Evolutionary conservation across 2,797 vertebrate species (phyloP).

Genomic region (Babyrousa celebensis): DNA sequence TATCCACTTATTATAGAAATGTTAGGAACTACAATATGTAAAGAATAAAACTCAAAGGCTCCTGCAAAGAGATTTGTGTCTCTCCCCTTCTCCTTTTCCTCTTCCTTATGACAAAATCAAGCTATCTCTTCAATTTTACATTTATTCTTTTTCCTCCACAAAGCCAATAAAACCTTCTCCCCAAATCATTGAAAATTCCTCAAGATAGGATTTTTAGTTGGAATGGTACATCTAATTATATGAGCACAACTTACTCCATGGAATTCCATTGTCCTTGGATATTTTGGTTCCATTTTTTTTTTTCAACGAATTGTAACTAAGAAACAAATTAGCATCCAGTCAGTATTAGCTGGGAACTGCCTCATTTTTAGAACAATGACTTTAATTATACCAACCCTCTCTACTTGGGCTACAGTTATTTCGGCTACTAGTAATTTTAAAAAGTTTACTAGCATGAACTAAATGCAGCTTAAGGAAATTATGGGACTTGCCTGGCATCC

Average conservation of each 20-base stretch:
- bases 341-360: not conserved
- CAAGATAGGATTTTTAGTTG: slow-evolving; percentile 53
- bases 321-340: slow-evolving; percentile 42
- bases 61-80: not conserved
- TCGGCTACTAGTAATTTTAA: not conserved
- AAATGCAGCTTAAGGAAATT: slow-evolving; percentile 27
- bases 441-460: slow-evolving; percentile 14
- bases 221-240: slow-evolving; percentile 43
- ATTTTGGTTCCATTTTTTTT: slow-evolving; percentile 22
- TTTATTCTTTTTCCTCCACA: not conserved
- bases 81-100: not conserved
- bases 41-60: slow-evolving; percentile 33
- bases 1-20: slow-evolving; percentile 18
- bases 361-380: not conserved
- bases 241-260: slow-evolving; percentile 31
- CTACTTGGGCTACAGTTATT: not conserved
- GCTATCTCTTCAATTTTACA: slow-evolving; percentile 6
- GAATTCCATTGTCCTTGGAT: slow-evolving; percentile 28
- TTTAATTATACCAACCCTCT: not conserved
- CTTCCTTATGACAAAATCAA: slow-evolving; percentile 31
- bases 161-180: slow-evolving; percentile 38
- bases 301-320: not conserved
- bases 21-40: slow-evolving; percentile 46
- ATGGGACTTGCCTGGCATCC: not conserved
- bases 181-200: slow-evolving; percentile 54